phyloP scores from a whole-genome alignment of 2,888 invertebrate species.

The Acronicta aceris region DNA sequence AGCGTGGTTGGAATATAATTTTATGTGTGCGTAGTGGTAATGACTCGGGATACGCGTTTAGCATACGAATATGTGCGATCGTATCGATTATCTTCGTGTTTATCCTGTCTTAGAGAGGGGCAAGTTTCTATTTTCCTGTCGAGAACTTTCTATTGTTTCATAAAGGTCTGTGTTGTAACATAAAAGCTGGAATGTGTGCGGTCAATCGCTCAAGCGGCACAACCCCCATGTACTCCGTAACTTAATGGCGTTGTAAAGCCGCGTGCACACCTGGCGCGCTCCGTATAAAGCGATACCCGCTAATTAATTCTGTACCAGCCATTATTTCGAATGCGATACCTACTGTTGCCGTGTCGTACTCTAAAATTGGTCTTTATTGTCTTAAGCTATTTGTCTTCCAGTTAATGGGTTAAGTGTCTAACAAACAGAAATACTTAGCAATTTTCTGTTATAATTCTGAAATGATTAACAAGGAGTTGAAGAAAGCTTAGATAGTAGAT shows the following conservation, averaged over 20 bases:
- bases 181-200: constrained; percentile 64
- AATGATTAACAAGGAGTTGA: neutral
- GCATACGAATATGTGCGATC: constrained; percentile 54
- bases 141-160: constrained; percentile 59
- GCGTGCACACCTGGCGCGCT: constrained; percentile 78
- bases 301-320: constrained; percentile 83
- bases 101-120: constrained; percentile 52
- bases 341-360: constrained; percentile 70
- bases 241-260: constrained; percentile 81
- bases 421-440: constrained; percentile 11
- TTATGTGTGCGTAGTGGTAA: constrained; percentile 62
- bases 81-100: constrained; percentile 54
- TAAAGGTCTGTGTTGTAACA: constrained; percentile 55
- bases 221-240: constrained; percentile 68
- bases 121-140: constrained; percentile 49
- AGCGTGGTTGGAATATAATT: constrained; percentile 73
- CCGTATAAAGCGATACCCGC: constrained; percentile 71
- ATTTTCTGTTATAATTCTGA: too few species aligned
- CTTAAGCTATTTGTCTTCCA: constrained; percentile 23
- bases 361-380: constrained; percentile 70
- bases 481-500: neutral
- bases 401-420: neutral
- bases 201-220: constrained; percentile 77
- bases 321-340: constrained; percentile 77
- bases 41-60: constrained; percentile 60